A percentile compares a stretch with the other conserved stretches of the same genome.
These are phyloP conservation scores for Varanus komodoensis DNA, from an alignment of 2,113 vertebrate species.

Conservation along the genomic window DNA sequence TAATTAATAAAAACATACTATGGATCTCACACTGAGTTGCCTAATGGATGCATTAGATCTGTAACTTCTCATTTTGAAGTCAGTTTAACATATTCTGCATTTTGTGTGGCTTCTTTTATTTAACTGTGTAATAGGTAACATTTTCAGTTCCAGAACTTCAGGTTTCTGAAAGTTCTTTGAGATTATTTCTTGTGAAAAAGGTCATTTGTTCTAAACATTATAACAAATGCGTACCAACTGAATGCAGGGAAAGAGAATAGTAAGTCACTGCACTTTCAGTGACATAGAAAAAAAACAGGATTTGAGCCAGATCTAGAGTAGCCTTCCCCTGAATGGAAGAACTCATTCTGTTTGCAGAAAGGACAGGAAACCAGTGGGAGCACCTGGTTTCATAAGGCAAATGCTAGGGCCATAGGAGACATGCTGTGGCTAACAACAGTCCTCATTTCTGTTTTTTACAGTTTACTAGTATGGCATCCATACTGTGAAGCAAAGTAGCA, in stretches of 20 bases:
- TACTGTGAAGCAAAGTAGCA: background rate
- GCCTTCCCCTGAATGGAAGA: background rate
- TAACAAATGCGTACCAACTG: background rate
- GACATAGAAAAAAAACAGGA: background rate
- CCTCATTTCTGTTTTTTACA: background rate
- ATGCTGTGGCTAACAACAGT: background rate
- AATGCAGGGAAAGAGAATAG: background rate
- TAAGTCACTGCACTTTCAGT: background rate
- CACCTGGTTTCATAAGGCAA: background rate
- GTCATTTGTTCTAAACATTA: conserved; percentile 3
- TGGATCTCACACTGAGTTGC: conserved; percentile 13
- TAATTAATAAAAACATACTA: background rate
- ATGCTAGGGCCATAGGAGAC: background rate
- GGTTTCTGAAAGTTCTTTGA: background rate
- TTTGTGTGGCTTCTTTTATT: background rate
- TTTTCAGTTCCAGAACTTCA: background rate
- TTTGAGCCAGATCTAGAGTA: background rate
- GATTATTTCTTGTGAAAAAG: background rate
- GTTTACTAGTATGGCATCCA: background rate
- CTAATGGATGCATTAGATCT: background rate
- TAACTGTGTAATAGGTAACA: background rate
- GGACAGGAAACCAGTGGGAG: background rate
- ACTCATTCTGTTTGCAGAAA: background rate
- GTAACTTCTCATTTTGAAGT: background rate
- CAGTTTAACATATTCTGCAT: background rate